These are phyloP conservation scores for Ictalurus furcatus DNA, from an alignment of 2,113 vertebrate species.

Conservation along the genomic window DNA sequence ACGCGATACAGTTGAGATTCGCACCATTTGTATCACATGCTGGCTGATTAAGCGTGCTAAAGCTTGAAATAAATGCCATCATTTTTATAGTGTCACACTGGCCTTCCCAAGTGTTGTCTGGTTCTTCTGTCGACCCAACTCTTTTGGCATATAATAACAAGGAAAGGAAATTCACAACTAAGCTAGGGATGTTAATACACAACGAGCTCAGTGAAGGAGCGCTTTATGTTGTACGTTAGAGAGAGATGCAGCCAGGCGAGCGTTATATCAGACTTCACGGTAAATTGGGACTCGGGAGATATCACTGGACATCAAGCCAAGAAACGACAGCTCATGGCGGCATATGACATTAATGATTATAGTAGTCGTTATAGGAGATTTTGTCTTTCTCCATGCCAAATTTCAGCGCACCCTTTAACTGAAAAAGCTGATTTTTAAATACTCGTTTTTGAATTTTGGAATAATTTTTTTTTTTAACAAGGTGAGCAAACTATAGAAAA, in stretches of 20 bases:
- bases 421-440: background rate
- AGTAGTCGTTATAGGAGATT: slow-evolving; percentile 3
- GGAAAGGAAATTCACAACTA: background rate
- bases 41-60: background rate
- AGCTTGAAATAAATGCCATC: background rate
- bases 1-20: background rate
- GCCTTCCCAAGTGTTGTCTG: background rate
- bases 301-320: background rate
- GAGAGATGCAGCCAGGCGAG: background rate
- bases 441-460: background rate
- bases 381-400: background rate
- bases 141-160: slow-evolving; percentile 3
- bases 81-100: background rate
- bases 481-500: background rate
- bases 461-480: background rate
- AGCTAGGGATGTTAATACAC: background rate
- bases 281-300: slow-evolving; percentile 21
- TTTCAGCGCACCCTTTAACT: background rate
- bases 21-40: background rate
- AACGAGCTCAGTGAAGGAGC: background rate
- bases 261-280: background rate
- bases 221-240: background rate
- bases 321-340: slow-evolving; percentile 1
- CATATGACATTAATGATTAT: slow-evolving; percentile 46
- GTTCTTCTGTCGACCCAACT: background rate